Base-by-base conservation (phyloP, 2,797 vertebrate species). In the Fringilla coelebs region DNA sequence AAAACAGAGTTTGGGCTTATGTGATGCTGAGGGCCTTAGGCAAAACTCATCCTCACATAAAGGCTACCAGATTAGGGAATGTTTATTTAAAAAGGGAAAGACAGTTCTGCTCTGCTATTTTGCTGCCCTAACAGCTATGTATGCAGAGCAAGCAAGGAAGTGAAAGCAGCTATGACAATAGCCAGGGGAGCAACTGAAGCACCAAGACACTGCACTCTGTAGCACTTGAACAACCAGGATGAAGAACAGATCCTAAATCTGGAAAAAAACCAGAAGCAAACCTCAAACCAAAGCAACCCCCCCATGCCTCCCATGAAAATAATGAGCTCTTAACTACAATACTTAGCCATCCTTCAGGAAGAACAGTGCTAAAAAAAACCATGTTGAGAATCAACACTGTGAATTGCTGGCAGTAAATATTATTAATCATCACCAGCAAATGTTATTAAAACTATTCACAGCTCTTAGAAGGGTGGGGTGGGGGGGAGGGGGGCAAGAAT, bases 51-150 rank as follows among this genome's bases (percentile, higher is more conserved):
- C 55, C 74, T 91, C 67, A 82, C 24, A 38, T 21, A 62, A 71
- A 94, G 74, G 87, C 80, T 96, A 94, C 94, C 92, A 94, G 89
- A 95, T 94, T 94, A 95, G 96, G 91, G 88, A 96, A 95, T 96
- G 95, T 96, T 95, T 96, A 93, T 94, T 94, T 96, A 6, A 88
- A 94, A 93, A 84, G 55, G 58, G 62, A 92, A 93, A 78, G 89
- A 81, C 76, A 36, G 74, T 60, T 84, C 88, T 84, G 38, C 85
- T 90, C 60, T 75, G 88, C 76, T 96, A 8, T 90, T 94, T 85
- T 75, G 82, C 93, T 95, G 79, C 70, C 74, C 36, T 84, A 78
- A 86, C 63, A 91, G 77, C 74, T 95, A 91, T n/a, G 62, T 48
- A 62, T 5, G 40, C 63, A n/a, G 70, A 66, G 73, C 88, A 82